Evolutionary conservation across 1,140 invertebrate species (phyloP), one percentile per base, ranked within the genome.

Genomic region (Nephotettix cincticeps): DNA sequence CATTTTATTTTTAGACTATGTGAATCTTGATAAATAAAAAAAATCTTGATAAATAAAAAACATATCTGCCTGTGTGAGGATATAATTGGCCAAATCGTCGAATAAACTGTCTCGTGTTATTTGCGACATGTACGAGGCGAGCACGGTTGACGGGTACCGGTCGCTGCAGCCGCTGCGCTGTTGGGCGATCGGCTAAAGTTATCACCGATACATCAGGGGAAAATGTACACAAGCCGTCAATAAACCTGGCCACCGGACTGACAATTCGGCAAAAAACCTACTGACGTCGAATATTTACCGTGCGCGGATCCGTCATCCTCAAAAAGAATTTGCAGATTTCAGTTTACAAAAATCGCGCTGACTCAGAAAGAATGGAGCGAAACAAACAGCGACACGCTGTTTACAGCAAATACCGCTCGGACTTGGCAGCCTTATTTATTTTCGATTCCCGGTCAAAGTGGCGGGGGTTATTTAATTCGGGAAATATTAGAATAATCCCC

Each of bases 321-420:
- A 51, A 51, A 51, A 51, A 51, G 47, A 51, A 51, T 51, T 51
- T 51, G 47, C 47, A 51, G 47, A 51, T 51, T 51, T 51, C 47
- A 51, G 47, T 51, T 51, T 51, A 51, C 47, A 51, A 51, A 51
- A 36, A 51, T 51, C 14, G 14, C 47, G 47, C 47, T 51, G 47
- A 51, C 47, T 51, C 47, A 6, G 47, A 51, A 51, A 51, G 47
- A 51, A 51, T 51, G 21, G 47, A 51, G 14, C 4, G 47, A 21
- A 51, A 17, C 47, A 51, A 51, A 17, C 14, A 17, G 6, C 14
- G 47, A 17, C 14, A 21, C 36, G 14, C 21, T 51, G 47, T 51
- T 51, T 51, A 21, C 47, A 51, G 14, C 47, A 17, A 17, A 21
- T 4, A 17, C 17, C 14, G 14, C 14, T 4, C 14, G 14, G 21